Evolutionary conservation across 2,113 vertebrate species (phyloP).

Genomic region (Hippocampus abdominalis): DNA sequence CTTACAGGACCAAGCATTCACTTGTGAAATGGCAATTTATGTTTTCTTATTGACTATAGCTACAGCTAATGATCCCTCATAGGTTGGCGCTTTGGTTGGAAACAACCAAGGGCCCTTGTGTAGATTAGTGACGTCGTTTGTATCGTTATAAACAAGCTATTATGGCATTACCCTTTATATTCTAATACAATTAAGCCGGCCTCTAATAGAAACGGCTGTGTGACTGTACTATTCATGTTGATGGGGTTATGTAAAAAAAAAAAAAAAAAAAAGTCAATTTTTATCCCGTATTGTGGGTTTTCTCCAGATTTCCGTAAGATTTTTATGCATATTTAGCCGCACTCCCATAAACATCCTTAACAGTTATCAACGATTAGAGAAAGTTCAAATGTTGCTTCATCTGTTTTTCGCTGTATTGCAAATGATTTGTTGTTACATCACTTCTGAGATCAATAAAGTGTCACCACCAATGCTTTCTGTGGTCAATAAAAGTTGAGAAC

Average conservation of each 20-base stretch:
- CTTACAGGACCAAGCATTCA: slow-evolving; percentile 37
- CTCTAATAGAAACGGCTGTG: slow-evolving; percentile 11
- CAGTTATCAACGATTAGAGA: slow-evolving; percentile 15
- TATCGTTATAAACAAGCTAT: slow-evolving; percentile 23
- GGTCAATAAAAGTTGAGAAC: not conserved
- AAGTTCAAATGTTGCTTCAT: slow-evolving; percentile 22
- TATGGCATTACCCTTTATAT: slow-evolving; percentile 21
- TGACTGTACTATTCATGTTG: slow-evolving; percentile 13
- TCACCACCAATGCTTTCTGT: not conserved
- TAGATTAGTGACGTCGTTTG: slow-evolving; percentile 40
- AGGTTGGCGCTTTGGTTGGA: slow-evolving; percentile 18
- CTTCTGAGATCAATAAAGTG: slow-evolving; percentile 52
- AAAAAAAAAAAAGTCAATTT: slow-evolving; percentile 7
- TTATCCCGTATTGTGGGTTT: slow-evolving; percentile 15
- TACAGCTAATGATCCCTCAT: slow-evolving; percentile 14
- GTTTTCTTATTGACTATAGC: slow-evolving; percentile 26
- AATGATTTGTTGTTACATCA: slow-evolving; percentile 32
- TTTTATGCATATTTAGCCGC: slow-evolving; percentile 12
- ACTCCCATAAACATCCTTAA: slow-evolving; percentile 4
- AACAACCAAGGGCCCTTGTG: slow-evolving; percentile 6
- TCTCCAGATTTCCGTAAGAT: slow-evolving; percentile 2
- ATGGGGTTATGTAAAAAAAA: slow-evolving; percentile 11
- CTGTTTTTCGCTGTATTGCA: slow-evolving; percentile 32
- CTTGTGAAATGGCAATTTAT: slow-evolving; percentile 20
- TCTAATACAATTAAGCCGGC: slow-evolving; percentile 20